These are phyloP conservation scores for Protophormia terraenovae DNA, from an alignment of 2,888 invertebrate species.

Conservation along the genomic window DNA sequence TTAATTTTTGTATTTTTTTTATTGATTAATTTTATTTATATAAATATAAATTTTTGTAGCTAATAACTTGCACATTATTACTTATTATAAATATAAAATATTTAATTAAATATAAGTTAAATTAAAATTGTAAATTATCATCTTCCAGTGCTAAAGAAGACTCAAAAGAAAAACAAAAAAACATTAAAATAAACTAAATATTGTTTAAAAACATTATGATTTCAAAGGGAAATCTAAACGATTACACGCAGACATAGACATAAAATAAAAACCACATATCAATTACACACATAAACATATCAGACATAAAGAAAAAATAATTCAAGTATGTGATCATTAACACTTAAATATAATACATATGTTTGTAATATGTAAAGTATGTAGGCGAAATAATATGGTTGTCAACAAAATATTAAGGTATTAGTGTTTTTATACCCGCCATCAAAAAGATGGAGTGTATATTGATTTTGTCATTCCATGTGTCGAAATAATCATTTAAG, in stretches of 20 bases:
- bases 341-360: no score
- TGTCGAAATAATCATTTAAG: no score
- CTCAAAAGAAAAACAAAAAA: slow-evolving; percentile 38
- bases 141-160: slow-evolving; percentile 65
- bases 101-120: slow-evolving; percentile 46
- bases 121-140: slow-evolving; percentile 65
- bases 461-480: no score
- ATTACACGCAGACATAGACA: not conserved
- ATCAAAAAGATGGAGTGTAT: no score
- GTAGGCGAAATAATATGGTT: no score
- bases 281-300: slow-evolving; percentile 16
- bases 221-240: not conserved
- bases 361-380: no score
- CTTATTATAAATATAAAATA: slow-evolving; percentile 32
- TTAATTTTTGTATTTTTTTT: not conserved
- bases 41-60: slow-evolving; percentile 11
- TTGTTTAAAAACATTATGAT: slow-evolving; percentile 27
- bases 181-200: slow-evolving; percentile 29
- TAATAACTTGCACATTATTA: slow-evolving; percentile 54
- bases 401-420: no score
- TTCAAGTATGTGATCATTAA: no score
- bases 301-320: not conserved
- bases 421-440: no score
- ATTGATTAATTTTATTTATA: not conserved
- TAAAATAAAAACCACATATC: no score